phyloP scores from a whole-genome alignment of 2,113 vertebrate genomes.

The Oxygymnocypris stewartii region DNA sequence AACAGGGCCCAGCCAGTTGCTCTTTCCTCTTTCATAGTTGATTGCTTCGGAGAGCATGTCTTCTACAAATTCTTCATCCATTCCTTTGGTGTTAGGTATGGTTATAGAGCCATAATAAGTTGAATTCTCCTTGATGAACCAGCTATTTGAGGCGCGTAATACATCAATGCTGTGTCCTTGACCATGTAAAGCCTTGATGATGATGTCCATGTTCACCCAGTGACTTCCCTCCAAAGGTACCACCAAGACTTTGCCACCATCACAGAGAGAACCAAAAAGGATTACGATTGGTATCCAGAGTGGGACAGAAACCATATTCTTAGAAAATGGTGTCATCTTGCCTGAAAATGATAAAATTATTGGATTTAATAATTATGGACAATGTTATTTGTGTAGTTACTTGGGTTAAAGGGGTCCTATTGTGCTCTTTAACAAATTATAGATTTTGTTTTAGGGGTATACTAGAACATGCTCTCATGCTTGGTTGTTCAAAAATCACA shows the following conservation, averaged over 20 bases:
- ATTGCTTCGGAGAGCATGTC: background rate
- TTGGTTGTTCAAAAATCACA: no score
- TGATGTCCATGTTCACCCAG: slow-evolving; percentile 36
- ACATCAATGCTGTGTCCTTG: slow-evolving; percentile 35
- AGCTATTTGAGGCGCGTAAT: slow-evolving; percentile 1
- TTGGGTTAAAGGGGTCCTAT: no score
- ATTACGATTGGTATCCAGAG: background rate
- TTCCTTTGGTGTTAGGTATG: background rate
- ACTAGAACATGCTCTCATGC: no score
- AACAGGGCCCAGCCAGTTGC: background rate
- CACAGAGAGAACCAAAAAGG: background rate
- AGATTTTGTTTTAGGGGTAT: no score
- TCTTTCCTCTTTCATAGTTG: slow-evolving; percentile 4
- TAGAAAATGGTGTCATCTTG: background rate
- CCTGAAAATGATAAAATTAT: background rate
- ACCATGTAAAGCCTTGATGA: slow-evolving; percentile 21
- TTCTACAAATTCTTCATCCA: slow-evolving; percentile 28
- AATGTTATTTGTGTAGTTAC: background rate
- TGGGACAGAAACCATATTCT: background rate
- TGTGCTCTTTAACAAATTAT: no score
- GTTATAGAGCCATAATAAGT: slow-evolving; percentile 33
- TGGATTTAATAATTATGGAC: background rate
- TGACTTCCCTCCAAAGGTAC: slow-evolving; percentile 39
- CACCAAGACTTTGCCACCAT: slow-evolving; percentile 43
- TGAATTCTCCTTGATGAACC: slow-evolving; percentile 39